Base-by-base conservation (phyloP, 2,888 invertebrate genomes). In the Tubulanus polymorphus region DNA sequence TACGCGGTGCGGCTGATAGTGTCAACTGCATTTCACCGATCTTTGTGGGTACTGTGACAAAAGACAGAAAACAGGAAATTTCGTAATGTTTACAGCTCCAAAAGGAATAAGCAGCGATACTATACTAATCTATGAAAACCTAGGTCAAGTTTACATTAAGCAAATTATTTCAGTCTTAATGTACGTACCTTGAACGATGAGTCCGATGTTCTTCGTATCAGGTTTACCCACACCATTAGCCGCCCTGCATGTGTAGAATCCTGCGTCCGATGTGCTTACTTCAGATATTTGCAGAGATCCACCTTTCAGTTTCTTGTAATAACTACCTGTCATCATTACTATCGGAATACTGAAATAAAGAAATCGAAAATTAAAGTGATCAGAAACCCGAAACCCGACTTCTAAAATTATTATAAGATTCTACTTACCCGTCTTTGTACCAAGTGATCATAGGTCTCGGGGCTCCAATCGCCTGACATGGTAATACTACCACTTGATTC, bases 201-300 rank as follows among this genome's bases (percentile, higher is more conserved):
- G 55, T 25, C 59, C 58, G 52, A 63, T 72, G 48, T 67, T 65
- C 54, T 68, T 61, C 25, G 71, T 61, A 32, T 61, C 60, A 15
- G 69, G 64, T 5, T 55, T 41, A 8, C 64, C 64, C 25, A 64
- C 57, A 18, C 62, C 65, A 29, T 65, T 60, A 28, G 57, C 58
- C 1, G 71, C 67, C 25, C 70, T 62, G 58, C 76, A 76, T 12
- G 70, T 66, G 61, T 74, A 76, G 62, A 86, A 85, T 49, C 94
- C 94, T 59, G 89, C 88, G 81, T 97, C 96, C 71, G 91, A 88
- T 50, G 89, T 84, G 15, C 90, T 91, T 12, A 96, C 89, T 63
- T 90, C 89, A 77, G 91, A 91, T 65, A 97, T 91, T 18, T 93
- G 92, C 59, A 99, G 81, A 8, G 95, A 92, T 52, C 96, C 94